Conservation (phyloP, 2,888 invertebrate genomes). For the Drosophila pseudotalamancana region DNA sequence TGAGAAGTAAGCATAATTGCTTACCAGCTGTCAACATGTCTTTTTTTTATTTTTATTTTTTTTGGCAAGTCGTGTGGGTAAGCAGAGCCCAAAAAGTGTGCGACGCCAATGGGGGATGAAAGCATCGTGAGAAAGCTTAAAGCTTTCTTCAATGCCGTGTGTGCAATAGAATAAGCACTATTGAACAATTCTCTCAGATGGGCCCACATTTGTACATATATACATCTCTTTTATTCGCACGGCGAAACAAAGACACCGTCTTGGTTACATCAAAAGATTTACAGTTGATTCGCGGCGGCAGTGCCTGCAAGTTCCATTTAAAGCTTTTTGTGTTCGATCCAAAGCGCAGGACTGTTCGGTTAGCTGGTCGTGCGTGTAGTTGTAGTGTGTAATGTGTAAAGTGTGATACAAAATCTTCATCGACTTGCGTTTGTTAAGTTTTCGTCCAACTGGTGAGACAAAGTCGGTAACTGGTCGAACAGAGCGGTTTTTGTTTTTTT, state of each 20-base stretch:
- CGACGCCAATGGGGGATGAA: constrained; percentile 28
- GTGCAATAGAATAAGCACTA: constrained; percentile 24
- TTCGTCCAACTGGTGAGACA: constrained; percentile 83
- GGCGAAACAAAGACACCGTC: not conserved
- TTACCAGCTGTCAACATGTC: constrained; percentile 11
- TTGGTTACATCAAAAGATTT: constrained; percentile 10
- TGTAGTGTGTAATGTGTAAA: constrained; percentile 60
- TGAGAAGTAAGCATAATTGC: constrained; percentile 25
- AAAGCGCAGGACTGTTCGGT: constrained; percentile 60
- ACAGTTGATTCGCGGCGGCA: constrained; percentile 29
- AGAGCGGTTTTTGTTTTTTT: constrained; percentile 65
- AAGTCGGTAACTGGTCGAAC: constrained; percentile 81
- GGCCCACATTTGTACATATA: constrained; percentile 9
- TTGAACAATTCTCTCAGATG: constrained; percentile 10
- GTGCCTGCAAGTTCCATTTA: constrained; percentile 27
- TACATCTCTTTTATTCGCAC: constrained; percentile 18
- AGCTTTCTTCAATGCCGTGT: constrained; percentile 14
- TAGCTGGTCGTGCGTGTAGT: constrained; percentile 53
- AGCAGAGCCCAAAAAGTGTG: not conserved
- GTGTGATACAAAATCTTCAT: constrained; percentile 73
- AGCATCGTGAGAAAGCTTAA: constrained; percentile 16
- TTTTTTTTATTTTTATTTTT: not conserved
- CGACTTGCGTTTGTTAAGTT: constrained; percentile 82
- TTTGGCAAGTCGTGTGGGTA: not conserved
- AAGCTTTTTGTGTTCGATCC: constrained; percentile 45